Evolutionary conservation across 2,797 vertebrate genomes (phyloP), one percentile per base, ranked within the genome.

Genomic region (Jordanella pulchra): DNA sequence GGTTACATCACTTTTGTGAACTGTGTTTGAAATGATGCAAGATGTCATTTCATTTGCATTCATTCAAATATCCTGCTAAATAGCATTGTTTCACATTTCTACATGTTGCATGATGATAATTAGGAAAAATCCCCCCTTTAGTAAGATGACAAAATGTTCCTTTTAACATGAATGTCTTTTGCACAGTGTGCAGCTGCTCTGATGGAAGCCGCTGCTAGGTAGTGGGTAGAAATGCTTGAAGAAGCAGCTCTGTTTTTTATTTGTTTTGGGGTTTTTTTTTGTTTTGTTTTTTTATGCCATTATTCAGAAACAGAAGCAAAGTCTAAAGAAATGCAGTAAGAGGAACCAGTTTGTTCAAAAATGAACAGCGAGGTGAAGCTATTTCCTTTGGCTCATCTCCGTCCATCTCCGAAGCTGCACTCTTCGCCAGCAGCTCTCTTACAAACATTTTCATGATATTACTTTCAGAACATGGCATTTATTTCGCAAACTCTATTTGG

Each of bases 221-320:
- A 42, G 45, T 76, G 10, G 11, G 67, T 55, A 81, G 70, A 86
- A 73, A 44, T 32, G 45, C 85, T 74, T 72, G 64, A 74, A 72
- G n/a, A 21, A 76, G 67, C 67, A 44, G 71, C 50, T 84, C 54
- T 66, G 69, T 75, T 44, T 72, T 76, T n/a, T 35, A n/a, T n/a
- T n/a, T n/a, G n/a, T n/a, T n/a, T n/a, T n/a, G n/a, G n/a, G 35
- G 32, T 66, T 69, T 74, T 39, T 72, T 76, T 25, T 39, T 39
- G 5, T 2, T 35, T 39, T 39, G 4, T 39, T 42, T 44, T 75
- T 56, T 53, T n/a, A n/a, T n/a, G 61, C 28, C 44, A 51, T 82
- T 76, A 79, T 86, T 83, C 81, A 84, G 78, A 82, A 81, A 79
- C 61, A 28, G 63, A 76, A 23, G 7, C 63, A 55, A 70, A 54